Conservation (phyloP, 2,888 invertebrate genomes). For the Sinodicranocentrus sp. region DNA sequence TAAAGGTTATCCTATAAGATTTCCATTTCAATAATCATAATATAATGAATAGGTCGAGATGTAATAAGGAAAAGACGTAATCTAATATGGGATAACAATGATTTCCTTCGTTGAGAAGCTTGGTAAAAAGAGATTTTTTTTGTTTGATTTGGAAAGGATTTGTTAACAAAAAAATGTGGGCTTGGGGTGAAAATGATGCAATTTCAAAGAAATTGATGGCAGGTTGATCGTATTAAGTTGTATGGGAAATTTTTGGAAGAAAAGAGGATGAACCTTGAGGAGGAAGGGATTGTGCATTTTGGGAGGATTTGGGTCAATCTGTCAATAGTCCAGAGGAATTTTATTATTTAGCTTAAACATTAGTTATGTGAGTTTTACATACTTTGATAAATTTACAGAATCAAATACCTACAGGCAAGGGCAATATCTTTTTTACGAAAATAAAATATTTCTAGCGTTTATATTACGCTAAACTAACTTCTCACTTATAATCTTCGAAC, state of each 20-base stretch:
- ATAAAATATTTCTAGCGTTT: no score
- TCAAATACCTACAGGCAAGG: no score
- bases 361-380: no score
- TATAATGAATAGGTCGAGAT: background rate
- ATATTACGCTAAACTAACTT: no score
- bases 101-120: background rate
- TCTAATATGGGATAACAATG: conserved; percentile 27
- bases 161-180: background rate
- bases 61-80: conserved; percentile 45
- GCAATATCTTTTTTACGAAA: no score
- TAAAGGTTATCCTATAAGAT: conserved; percentile 14
- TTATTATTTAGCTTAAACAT: no score
- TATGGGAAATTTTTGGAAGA: background rate
- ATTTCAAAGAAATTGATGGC: conserved; percentile 3
- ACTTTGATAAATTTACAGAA: no score
- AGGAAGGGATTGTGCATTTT: conserved; percentile 21
- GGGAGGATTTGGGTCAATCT: conserved; percentile 43
- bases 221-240: conserved; percentile 30
- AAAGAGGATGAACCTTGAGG: conserved; percentile 1
- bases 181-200: conserved; percentile 7
- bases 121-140: conserved; percentile 29
- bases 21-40: conserved; percentile 48
- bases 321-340: no score
- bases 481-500: no score
- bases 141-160: conserved; percentile 27